These are phyloP conservation scores for Campylomormyrus numenius DNA, from an alignment of 2,113 vertebrate species.

Conservation along the genomic window DNA sequence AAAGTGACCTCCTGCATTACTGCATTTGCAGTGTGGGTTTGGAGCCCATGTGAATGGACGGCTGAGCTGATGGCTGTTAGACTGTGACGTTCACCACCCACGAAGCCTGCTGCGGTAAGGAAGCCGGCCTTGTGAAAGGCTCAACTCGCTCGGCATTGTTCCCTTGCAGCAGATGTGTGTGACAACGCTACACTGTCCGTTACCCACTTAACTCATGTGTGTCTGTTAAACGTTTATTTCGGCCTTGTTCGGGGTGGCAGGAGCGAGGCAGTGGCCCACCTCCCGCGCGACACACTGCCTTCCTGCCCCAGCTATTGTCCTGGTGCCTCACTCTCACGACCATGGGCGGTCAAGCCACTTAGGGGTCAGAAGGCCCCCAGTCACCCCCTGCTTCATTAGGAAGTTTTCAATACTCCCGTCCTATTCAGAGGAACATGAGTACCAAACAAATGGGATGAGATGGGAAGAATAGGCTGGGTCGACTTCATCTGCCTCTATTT, in stretches of 20 bases:
- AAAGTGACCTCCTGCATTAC: background rate
- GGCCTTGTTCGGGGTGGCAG: conserved; percentile 28
- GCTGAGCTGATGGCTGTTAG: background rate
- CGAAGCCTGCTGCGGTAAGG: conserved; percentile 30
- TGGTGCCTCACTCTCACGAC: conserved; percentile 42
- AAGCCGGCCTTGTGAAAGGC: background rate
- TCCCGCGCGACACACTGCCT: conserved; percentile 40
- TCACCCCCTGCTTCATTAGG: conserved; percentile 49
- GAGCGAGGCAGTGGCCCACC: background rate
- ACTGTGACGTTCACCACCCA: conserved; percentile 33
- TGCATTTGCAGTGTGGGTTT: background rate
- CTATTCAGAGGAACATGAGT: conserved; percentile 44
- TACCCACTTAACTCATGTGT: conserved; percentile 47
- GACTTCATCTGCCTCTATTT: background rate
- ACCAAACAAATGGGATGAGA: conserved; percentile 36
- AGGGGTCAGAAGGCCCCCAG: conserved; percentile 29
- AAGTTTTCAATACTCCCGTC: conserved; percentile 53
- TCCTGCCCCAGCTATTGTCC: conserved; percentile 56
- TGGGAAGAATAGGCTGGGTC: conserved; percentile 37
- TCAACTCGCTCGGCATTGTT: conserved; percentile 9
- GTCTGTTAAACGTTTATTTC: conserved; percentile 54
- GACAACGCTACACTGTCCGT: conserved; percentile 39
- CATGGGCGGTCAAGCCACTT: conserved; percentile 62
- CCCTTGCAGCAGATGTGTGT: conserved; percentile 62
- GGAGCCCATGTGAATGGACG: background rate